Evolutionary conservation across 2,888 invertebrate genomes (phyloP).

Genomic region (Sycophila texana): DNA sequence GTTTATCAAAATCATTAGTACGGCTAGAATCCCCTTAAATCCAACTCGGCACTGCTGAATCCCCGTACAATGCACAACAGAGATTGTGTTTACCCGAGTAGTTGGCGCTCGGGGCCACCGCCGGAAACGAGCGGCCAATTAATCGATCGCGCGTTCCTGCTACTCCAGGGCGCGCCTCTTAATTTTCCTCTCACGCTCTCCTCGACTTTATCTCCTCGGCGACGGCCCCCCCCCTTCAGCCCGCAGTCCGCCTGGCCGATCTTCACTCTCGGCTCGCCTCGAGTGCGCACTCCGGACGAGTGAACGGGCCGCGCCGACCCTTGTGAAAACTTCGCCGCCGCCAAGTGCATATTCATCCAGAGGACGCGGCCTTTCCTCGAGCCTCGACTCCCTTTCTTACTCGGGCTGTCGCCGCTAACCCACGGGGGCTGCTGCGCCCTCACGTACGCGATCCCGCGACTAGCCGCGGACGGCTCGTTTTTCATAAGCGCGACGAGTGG

Average conservation of each 20-base stretch:
- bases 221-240: conserved; percentile 6
- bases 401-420: background rate
- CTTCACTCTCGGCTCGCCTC: conserved; percentile 5
- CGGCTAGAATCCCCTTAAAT: too few species aligned
- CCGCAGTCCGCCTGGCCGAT: conserved; percentile 9
- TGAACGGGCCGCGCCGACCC: background rate
- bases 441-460: background rate
- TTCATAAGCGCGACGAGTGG: too few species aligned
- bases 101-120: background rate
- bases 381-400: conserved; percentile 3
- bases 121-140: background rate
- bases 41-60: too few species aligned
- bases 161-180: background rate
- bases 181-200: conserved; percentile 23
- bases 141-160: conserved; percentile 10
- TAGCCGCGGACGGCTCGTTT: too few species aligned
- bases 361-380: conserved; percentile 35
- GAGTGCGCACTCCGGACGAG: conserved; percentile 37
- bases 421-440: background rate
- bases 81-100: conserved; percentile 1
- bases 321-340: conserved; percentile 32
- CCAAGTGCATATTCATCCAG: conserved; percentile 36
- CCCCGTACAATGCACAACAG: background rate
- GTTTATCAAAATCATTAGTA: too few species aligned
- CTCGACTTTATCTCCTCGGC: conserved; percentile 26